Base-by-base conservation (phyloP, 2,797 vertebrate genomes). In the Sciurus vulgaris region DNA sequence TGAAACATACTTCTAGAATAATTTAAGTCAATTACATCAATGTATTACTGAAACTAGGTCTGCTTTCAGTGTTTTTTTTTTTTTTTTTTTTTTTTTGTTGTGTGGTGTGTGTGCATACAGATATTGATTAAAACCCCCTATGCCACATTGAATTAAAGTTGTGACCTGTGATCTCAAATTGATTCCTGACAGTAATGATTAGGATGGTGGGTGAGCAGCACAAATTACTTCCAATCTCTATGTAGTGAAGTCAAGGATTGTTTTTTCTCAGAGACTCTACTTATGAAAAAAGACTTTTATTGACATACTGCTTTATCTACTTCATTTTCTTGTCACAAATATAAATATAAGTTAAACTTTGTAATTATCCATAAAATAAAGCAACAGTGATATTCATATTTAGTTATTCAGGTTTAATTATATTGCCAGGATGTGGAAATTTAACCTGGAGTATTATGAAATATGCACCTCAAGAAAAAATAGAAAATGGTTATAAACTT, bases 181-280 rank as follows among this genome's bases (percentile, higher is more conserved):
- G 98, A 98, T 98, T 98, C 97, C 98, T 98, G 98, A 98, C 98
- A 98, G 97, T 98, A 98, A 97, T 95, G 96, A 98, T 99, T 98
- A 98, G 96, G 73, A 69, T 76, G 78, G 91, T 90, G 63, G 90
- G 96, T 97, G 84, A 56, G 5, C 79, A 72, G 86, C 94, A 97
- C 94, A 96, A 97, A 97, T 97, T 98, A 97, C 97, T 97, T 69
- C 97, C 98, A 97, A 97, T 91, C 77, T 97, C 65, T 96, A 96
- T 97, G 70, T 96, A 91, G 95, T 96, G 96, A 92, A 95, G 82
- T 89, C 97, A 97, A 97, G 97, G 97, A 97, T 96, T 97, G 86
- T 89, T 97, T 94, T 94, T 96, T 97, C 84, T 72, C 86, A 54
- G 28, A 92, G 73, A 95, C 96, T 95, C 51, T 61, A 28, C 17